phyloP scores from a whole-genome alignment of 2,113 vertebrate species.

The Elanoides forficatus region DNA sequence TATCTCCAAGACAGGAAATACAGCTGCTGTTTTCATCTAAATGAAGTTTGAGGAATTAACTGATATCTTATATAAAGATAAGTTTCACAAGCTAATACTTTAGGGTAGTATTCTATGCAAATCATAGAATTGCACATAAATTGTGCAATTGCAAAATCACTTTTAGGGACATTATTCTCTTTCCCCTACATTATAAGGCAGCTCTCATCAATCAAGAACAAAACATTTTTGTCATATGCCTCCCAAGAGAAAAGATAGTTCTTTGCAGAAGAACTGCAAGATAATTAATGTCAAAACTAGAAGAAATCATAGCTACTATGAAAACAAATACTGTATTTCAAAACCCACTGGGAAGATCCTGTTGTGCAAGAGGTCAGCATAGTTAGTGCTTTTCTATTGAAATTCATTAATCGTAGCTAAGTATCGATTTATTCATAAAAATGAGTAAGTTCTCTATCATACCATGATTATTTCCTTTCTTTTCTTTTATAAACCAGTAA shows the following conservation, averaged over 20 bases:
- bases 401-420: not conserved
- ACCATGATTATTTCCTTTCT: not conserved
- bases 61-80: accelerated
- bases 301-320: conserved; percentile 41
- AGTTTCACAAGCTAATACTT: not conserved
- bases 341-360: conserved; percentile 16
- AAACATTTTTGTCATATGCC: not conserved
- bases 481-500: not conserved
- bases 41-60: not conserved
- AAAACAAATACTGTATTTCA: conserved; percentile 62
- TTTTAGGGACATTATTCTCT: not conserved
- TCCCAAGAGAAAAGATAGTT: not conserved
- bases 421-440: not conserved
- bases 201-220: not conserved
- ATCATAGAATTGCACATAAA: not conserved
- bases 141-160: not conserved
- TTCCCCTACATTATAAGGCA: not conserved
- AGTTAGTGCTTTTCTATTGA: not conserved
- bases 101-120: not conserved
- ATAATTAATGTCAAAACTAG: not conserved
- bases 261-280: not conserved
- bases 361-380: conserved; percentile 12
- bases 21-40: not conserved
- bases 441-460: not conserved
- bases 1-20: not conserved